Base-by-base conservation (phyloP, 53 echinoderm and acorn worm species). In the Apostichopus leukothele region DNA sequence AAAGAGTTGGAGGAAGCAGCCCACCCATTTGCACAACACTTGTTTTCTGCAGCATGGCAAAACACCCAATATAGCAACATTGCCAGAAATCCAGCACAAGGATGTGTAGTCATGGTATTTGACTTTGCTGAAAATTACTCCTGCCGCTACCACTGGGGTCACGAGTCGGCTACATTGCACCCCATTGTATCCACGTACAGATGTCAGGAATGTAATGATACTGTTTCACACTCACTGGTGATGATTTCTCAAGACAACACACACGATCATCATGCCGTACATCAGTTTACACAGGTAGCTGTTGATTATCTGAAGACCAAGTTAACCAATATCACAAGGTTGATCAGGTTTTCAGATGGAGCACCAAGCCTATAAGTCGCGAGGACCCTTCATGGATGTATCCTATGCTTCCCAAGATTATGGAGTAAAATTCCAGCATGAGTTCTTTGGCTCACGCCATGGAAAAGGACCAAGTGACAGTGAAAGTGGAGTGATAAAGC, bases 401-500 rank as follows among this genome's bases (percentile, higher is more conserved):
- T 92, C 92, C 9, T 92, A 94, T 88, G 90, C 25, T 10, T 20
- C 10, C 19, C 14, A 16, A 7, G 93, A 93, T 39, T 91, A 89
- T 61, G 89, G 91, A 19, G 76, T 89, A 10, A 50, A 80, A 4
- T 60, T 89, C 67, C 61, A 83, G 54, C 89, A 89, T 68, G 73
- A 83, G 22, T 93, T 73, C 59, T 92, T 90, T 75, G 90, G 93
- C 14, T 88, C 83, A 21, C 76, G 91, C 7, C 91, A 91, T 73
- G 91, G 91, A 5, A 90, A 93, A 77, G 94, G 94, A 4, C 94
- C 94, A 10, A 92, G 93, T 88, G 93, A 93, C 55, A 83, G 93
- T 9, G 93, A 93, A 87, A 89, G 91, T 89, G 93, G 86, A 25
- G 93, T 93, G 1, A 67, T 93, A 4, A 93, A 93, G 63, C 83